Base-by-base conservation (phyloP, 2,888 invertebrate genomes). In the Labia minor region DNA sequence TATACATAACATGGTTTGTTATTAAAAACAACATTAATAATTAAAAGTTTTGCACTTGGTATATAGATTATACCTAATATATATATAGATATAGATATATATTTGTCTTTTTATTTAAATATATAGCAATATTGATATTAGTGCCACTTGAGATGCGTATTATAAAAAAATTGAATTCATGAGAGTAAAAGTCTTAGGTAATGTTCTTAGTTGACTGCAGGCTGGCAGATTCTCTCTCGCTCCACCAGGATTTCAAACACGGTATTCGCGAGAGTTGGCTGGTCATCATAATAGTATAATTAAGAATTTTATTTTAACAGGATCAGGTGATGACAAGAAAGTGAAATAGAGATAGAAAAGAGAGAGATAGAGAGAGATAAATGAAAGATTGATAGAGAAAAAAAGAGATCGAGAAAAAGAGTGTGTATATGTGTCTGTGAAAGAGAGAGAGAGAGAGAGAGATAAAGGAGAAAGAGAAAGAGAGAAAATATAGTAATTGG, bases 71-170 rank as follows among this genome's bases (percentile, higher is more conserved):
- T n/a, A n/a, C n/a, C n/a, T n/a, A n/a, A n/a, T n/a, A n/a, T n/a
- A n/a, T n/a, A n/a, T n/a, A n/a, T n/a, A n/a, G n/a, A n/a, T 37
- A 20, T 65, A 49, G 37, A 67, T 63, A 64, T 63, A 37, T 63
- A 64, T 37, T 11, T 26, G 21, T 64, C 26, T 37, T 63, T 62
- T 26, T 19, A 20, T 33, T 67, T 67, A 65, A 67, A 69, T 67
- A 66, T 65, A 67, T 66, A 68, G 63, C 67, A 67, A 64, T 66
- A 65, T 67, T 67, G 64, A 66, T 67, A 67, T 70, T 70, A 68
- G 67, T 69, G 69, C 69, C 70, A 69, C 69, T 67, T 49, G 63
- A 66, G 37, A 49, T 49, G 16, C 49, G 49, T n/a, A 49, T 49
- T 2, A n/a, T 49, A 49, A 49, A 49, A 49, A 26, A 26, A 26